Evolutionary conservation across 2,113 vertebrate genomes (phyloP).

Genomic region (Dromaius novaehollandiae): DNA sequence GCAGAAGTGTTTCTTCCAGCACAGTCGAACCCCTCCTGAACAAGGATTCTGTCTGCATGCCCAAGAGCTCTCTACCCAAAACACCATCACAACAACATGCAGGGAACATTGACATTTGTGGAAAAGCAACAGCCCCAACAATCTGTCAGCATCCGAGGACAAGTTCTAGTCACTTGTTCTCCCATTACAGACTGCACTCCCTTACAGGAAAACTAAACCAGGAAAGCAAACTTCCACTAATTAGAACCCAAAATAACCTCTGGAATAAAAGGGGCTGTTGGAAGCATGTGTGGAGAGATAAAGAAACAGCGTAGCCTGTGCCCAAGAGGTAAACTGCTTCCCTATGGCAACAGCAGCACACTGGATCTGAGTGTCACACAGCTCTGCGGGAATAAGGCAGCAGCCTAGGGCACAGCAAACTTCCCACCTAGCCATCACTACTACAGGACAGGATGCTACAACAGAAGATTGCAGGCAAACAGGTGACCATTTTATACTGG

Average conservation of each 20-base stretch:
- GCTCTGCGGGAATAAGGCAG: neutral
- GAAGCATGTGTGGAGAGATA: neutral
- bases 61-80: neutral
- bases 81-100: neutral
- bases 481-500: neutral
- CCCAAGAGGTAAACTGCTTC: neutral
- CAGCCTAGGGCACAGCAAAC: neutral
- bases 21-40: neutral
- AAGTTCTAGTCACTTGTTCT: neutral
- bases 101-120: neutral
- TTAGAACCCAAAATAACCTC: neutral
- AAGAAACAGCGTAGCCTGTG: neutral
- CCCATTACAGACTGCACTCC: neutral
- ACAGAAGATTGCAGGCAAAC: neutral
- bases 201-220: neutral
- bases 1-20: conserved; percentile 17
- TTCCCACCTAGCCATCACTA: neutral
- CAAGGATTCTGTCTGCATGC: neutral
- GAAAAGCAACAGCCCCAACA: neutral
- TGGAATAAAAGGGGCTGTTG: neutral
- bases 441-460: rapidly evolving
- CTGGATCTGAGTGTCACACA: rapidly evolving
- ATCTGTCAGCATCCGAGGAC: neutral
- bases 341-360: neutral
- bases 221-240: neutral